A percentile compares a stretch with the other conserved stretches of the same genome.
Conservation (phyloP, 2,797 vertebrate genomes). For the Cuniculus paca region DNA sequence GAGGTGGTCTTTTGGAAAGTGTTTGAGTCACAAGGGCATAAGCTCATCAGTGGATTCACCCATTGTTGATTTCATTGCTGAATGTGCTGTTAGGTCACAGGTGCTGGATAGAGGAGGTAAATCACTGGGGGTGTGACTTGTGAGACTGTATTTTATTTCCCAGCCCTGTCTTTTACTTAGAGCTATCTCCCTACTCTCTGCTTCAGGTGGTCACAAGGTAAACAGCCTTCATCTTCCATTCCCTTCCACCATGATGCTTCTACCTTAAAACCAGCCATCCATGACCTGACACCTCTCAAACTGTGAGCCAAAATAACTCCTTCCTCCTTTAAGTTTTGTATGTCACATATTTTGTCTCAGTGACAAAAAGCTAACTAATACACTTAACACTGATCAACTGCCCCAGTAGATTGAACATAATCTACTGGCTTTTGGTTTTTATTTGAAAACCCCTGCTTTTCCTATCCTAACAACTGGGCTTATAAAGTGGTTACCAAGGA, state of each 20-base stretch:
- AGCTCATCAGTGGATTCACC: neutral
- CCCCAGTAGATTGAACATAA: neutral
- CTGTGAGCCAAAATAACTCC: neutral
- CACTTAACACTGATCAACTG: neutral
- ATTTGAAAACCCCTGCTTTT: neutral
- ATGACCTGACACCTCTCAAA: neutral
- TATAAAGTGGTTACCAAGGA: constrained; percentile 3
- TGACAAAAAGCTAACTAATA: neutral
- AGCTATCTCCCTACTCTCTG: neutral
- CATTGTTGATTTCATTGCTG: neutral
- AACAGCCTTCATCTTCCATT: neutral
- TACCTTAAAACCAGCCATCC: neutral
- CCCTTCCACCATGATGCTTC: neutral
- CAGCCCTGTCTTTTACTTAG: neutral
- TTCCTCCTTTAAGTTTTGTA: neutral
- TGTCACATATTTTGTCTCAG: neutral
- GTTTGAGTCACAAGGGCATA: neutral
- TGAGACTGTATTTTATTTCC: neutral
- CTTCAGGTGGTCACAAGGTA: neutral
- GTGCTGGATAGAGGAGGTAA: neutral
- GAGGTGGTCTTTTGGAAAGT: neutral
- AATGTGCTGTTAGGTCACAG: neutral
- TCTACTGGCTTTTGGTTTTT: neutral
- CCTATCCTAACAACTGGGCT: neutral
- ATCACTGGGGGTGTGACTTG: neutral